Evolutionary conservation across 2,797 vertebrate genomes (phyloP).

Genomic region (Aulostomus chinensis): DNA sequence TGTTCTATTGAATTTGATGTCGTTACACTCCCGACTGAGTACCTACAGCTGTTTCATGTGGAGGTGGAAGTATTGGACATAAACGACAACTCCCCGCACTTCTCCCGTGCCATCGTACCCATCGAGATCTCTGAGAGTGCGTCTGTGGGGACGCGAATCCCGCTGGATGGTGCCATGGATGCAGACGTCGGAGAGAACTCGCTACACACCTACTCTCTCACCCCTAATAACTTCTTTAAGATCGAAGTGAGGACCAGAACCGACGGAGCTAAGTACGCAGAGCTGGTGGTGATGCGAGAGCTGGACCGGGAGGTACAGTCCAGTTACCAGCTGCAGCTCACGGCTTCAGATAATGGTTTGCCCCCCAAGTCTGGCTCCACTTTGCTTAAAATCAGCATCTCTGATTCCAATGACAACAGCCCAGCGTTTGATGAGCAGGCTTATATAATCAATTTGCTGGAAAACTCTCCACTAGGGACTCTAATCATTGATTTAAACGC

Average conservation of each 20-base stretch:
- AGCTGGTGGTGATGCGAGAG: conserved; percentile 91
- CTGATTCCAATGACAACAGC: conserved; percentile 98
- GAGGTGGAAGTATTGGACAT: conserved; percentile 97
- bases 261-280: conserved; percentile 93
- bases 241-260: conserved; percentile 92
- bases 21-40: conserved; percentile 93
- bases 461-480: conserved; percentile 89
- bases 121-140: conserved; percentile 97
- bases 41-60: conserved; percentile 94
- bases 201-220: conserved; percentile 90
- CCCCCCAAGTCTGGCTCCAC: conserved; percentile 92
- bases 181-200: conserved; percentile 95
- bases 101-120: conserved; percentile 90
- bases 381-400: conserved; percentile 91
- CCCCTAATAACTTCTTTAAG: conserved; percentile 90
- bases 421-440: conserved; percentile 89
- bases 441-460: conserved; percentile 86
- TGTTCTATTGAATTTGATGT: conserved; percentile 97
- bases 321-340: conserved; percentile 91
- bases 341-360: conserved; percentile 90
- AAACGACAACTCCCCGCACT: conserved; percentile 95
- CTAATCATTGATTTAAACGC: conserved; percentile 94
- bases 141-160: conserved; percentile 91
- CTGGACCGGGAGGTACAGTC: conserved; percentile 91
- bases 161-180: conserved; percentile 91